Percentiles rank a stretch among this genome's conserved stretches.
These are phyloP conservation scores for Meloe dianella DNA, from an alignment of 2,888 invertebrate species.

Conservation along the genomic window DNA sequence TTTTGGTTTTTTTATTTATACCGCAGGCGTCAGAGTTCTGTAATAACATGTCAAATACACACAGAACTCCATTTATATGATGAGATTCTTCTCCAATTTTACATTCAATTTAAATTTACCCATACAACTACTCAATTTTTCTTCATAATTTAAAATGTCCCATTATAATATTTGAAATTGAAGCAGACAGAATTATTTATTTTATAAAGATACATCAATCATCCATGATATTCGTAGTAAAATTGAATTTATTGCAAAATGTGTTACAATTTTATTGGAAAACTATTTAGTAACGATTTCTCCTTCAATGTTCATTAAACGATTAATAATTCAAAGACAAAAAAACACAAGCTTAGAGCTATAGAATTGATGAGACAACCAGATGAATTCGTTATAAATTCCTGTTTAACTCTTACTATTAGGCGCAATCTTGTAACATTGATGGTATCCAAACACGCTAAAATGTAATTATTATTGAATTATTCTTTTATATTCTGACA, in stretches of 20 bases:
- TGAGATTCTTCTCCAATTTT: slow-evolving; percentile 1
- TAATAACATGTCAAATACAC: slow-evolving; percentile 13
- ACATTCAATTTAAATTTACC: slow-evolving; percentile 11
- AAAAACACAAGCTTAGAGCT: slow-evolving; percentile 17
- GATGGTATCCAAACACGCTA: slow-evolving; percentile 53
- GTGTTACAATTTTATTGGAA: not conserved
- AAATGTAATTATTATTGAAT: slow-evolving; percentile 55
- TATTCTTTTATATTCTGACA: slow-evolving; percentile 52
- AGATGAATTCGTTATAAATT: slow-evolving; percentile 22
- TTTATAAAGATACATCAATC: not conserved
- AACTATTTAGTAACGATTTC: not conserved
- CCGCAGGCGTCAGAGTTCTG: slow-evolving; percentile 5
- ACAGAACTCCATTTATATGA: slow-evolving; percentile 7
- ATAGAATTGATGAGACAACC: slow-evolving; percentile 28
- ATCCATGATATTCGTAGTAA: not conserved
- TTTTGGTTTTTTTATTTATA: not conserved
- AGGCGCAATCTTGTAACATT: slow-evolving; percentile 39
- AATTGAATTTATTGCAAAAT: not conserved
- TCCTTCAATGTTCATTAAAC: not conserved
- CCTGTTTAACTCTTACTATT: slow-evolving; percentile 34
- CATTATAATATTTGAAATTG: not conserved
- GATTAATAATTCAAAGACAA: slow-evolving; percentile 24
- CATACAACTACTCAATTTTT: not conserved
- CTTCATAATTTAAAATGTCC: not conserved
- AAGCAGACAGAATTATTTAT: not conserved